Evolutionary conservation across 2,113 vertebrate genomes (phyloP).

Genomic region (Ceyx margarethae): DNA sequence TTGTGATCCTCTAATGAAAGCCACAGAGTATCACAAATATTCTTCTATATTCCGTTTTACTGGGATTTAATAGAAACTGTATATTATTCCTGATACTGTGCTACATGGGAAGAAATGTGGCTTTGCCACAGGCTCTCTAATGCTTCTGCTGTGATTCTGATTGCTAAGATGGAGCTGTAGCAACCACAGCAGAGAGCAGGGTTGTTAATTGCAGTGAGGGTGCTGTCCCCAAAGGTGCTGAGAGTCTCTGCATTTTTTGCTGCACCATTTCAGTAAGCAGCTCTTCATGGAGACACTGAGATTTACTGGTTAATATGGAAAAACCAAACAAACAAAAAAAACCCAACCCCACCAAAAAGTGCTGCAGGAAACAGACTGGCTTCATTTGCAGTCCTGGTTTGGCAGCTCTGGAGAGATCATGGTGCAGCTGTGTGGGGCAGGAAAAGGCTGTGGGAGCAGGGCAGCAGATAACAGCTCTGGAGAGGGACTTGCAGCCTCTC

Average conservation of each 20-base stretch:
- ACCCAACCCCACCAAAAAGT: neutral
- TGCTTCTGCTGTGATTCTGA: neutral
- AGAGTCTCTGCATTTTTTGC: neutral
- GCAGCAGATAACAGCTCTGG: slow-evolving; percentile 17
- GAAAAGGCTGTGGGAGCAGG: slow-evolving; percentile 50
- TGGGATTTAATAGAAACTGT: slow-evolving; percentile 34
- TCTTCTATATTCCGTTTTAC: slow-evolving; percentile 24
- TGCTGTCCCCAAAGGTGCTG: neutral
- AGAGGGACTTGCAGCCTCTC: neutral
- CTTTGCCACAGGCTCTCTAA: neutral
- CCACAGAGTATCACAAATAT: neutral
- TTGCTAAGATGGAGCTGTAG: neutral
- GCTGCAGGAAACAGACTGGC: slow-evolving; percentile 48
- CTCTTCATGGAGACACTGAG: neutral
- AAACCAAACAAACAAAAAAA: neutral
- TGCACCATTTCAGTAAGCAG: neutral
- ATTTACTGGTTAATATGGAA: slow-evolving; percentile 29
- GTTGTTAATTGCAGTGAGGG: neutral
- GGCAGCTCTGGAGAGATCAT: slow-evolving; percentile 22
- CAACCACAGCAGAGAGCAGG: neutral
- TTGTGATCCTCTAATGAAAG: slow-evolving; percentile 28
- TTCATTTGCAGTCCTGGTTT: slow-evolving; percentile 22
- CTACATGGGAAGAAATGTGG: neutral
- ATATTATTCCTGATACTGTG: slow-evolving; percentile 1
- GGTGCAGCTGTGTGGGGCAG: slow-evolving; percentile 53